A percentile compares a stretch with the other conserved stretches of the same genome.
Conservation (phyloP, 2,888 invertebrate species). For the Caenorhabditis sp. region DNA sequence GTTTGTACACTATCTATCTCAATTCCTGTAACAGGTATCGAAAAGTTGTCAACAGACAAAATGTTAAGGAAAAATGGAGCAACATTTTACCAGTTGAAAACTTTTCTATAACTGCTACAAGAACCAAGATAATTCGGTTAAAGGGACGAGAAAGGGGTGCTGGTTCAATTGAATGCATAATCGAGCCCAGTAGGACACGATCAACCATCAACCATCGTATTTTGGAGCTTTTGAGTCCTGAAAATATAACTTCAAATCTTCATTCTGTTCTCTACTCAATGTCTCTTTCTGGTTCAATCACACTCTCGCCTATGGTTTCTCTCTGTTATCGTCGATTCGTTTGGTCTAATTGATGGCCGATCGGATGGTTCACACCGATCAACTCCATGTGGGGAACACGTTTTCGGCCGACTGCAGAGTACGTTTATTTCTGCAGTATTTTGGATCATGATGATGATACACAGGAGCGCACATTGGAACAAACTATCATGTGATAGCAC, state of each 20-base stretch:
- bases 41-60: background rate
- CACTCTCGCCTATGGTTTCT: background rate
- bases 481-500: conserved; percentile 55
- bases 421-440: conserved; percentile 56
- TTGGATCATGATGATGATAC: conserved; percentile 8
- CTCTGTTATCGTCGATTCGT: conserved; percentile 5
- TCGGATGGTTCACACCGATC: conserved; percentile 56
- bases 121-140: no score
- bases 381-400: conserved; percentile 62
- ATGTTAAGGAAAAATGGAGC: no score
- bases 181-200: no score
- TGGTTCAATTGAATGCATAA: no score
- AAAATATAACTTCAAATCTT: background rate
- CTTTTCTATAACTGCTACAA: no score
- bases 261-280: conserved; percentile 36
- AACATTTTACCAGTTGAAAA: no score
- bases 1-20: background rate
- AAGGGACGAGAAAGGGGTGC: no score
- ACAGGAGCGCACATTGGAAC: conserved; percentile 36
- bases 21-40: background rate
- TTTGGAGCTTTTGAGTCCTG: no score
- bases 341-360: conserved; percentile 54
- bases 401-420: conserved; percentile 54
- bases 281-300: conserved; percentile 16
- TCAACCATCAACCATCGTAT: no score